A percentile compares a stretch with the other conserved stretches of the same genome.
Conservation (phyloP, 2,888 invertebrate genomes). For the Latrodectus hesperus region DNA sequence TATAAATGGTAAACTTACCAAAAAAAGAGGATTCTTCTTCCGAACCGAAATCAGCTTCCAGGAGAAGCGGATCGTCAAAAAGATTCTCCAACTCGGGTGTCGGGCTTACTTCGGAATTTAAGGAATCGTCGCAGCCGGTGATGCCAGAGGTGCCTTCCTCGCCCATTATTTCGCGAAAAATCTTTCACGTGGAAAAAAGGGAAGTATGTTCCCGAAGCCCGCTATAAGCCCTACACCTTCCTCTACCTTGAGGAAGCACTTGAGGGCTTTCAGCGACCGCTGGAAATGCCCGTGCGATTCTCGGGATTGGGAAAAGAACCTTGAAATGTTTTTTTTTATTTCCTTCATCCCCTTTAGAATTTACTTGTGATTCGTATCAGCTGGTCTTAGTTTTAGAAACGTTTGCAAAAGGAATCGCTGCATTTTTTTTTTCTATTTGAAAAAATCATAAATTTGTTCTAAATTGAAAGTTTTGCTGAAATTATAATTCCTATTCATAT, state of each 20-base stretch:
- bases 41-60: constrained; percentile 42
- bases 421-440: no score
- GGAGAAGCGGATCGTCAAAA: constrained; percentile 46
- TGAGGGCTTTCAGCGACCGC: background rate
- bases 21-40: constrained; percentile 56
- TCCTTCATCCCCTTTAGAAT: no score
- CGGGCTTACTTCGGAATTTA: constrained; percentile 31
- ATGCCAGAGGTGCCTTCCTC: constrained; percentile 17
- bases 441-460: no score
- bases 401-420: no score
- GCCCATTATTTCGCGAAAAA: background rate
- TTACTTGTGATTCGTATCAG: no score
- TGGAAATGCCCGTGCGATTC: background rate
- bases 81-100: constrained; percentile 47
- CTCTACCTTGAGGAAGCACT: background rate
- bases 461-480: no score
- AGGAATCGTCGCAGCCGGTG: constrained; percentile 36
- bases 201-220: background rate
- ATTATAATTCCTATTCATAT: no score
- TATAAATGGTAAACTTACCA: constrained; percentile 2
- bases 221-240: background rate
- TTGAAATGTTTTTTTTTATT: no score
- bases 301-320: no score
- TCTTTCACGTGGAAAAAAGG: background rate
- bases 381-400: no score